Conservation (phyloP, 2,797 vertebrate species). For the Denticeps clupeoides region DNA sequence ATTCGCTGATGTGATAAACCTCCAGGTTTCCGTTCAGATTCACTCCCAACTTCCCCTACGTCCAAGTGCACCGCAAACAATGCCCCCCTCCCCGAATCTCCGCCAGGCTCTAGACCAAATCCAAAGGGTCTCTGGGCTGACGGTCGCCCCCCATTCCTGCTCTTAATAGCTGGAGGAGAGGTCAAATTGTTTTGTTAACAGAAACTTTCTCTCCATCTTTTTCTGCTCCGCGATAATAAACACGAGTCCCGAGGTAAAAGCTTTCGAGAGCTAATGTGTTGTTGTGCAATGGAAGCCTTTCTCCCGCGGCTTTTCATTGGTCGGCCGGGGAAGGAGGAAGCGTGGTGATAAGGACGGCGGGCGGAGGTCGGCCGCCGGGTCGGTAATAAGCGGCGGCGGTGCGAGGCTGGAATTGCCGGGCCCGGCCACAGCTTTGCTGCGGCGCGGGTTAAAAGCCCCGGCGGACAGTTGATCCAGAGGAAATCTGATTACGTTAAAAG, state of each 20-base stretch:
- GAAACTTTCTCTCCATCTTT: conserved; percentile 33
- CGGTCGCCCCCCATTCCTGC: no score
- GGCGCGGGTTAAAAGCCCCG: conserved; percentile 77
- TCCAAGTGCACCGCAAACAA: no score
- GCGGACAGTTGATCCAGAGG: conserved; percentile 50
- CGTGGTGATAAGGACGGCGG: conserved; percentile 45
- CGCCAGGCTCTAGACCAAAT: no score
- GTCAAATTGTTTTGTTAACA: conserved; percentile 48
- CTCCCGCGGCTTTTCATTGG: conserved; percentile 33
- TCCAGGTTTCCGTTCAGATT: no score
- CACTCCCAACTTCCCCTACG: no score
- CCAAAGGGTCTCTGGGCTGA: no score
- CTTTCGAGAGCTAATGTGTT: conserved; percentile 53
- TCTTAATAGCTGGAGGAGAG: no score
- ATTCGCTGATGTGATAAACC: no score
- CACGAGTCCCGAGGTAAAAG: conserved; percentile 67
- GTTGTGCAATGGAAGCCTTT: conserved; percentile 50
- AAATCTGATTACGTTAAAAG: conserved; percentile 73
- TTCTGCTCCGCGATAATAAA: conserved; percentile 54
- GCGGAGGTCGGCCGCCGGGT: conserved; percentile 61
- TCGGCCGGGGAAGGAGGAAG: conserved; percentile 46
- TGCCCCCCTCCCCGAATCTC: no score
- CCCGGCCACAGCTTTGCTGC: conserved; percentile 62
- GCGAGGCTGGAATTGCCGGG: conserved; percentile 11
- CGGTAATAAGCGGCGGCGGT: conserved; percentile 34